A percentile compares a stretch with the other conserved stretches of the same genome.
Conservation (phyloP, 2,113 vertebrate species). For the Corythornis vintsioides region DNA sequence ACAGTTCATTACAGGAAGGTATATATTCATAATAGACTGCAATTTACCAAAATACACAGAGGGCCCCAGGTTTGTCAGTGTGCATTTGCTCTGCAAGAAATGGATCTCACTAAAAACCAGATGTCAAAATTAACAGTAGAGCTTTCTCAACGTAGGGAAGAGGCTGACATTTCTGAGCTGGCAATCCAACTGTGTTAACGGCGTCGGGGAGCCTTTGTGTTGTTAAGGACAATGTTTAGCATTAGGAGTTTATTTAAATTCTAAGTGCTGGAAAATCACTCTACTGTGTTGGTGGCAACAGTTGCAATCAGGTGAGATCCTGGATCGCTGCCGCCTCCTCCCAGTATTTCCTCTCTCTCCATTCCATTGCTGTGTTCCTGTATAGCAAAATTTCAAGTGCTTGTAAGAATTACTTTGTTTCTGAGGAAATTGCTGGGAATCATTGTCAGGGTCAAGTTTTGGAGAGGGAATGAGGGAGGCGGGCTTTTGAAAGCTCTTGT, state of each 20-base stretch:
- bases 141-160: not conserved
- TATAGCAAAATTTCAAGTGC: not conserved
- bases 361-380: not conserved
- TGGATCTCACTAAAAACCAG: slow-evolving; percentile 58
- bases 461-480: not conserved
- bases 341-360: not conserved
- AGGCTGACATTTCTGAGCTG: slow-evolving; percentile 46
- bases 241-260: slow-evolving; percentile 31
- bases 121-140: slow-evolving; percentile 60
- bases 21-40: slow-evolving; percentile 63
- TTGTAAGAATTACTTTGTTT: not conserved
- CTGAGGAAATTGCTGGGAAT: not conserved
- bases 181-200: slow-evolving; percentile 48
- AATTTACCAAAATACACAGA: slow-evolving; percentile 68
- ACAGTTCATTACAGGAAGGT: slow-evolving; percentile 64
- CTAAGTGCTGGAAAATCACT: slow-evolving; percentile 1
- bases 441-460: not conserved
- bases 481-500: not conserved
- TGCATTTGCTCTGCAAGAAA: slow-evolving; percentile 61
- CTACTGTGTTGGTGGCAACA: not conserved
- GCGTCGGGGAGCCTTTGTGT: slow-evolving; percentile 45
- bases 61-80: slow-evolving; percentile 55
- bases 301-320: not conserved
- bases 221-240: slow-evolving; percentile 24
- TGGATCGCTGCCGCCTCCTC: not conserved